Base-by-base conservation (phyloP, 1,140 invertebrate genomes). In the Goniozus legneri region DNA sequence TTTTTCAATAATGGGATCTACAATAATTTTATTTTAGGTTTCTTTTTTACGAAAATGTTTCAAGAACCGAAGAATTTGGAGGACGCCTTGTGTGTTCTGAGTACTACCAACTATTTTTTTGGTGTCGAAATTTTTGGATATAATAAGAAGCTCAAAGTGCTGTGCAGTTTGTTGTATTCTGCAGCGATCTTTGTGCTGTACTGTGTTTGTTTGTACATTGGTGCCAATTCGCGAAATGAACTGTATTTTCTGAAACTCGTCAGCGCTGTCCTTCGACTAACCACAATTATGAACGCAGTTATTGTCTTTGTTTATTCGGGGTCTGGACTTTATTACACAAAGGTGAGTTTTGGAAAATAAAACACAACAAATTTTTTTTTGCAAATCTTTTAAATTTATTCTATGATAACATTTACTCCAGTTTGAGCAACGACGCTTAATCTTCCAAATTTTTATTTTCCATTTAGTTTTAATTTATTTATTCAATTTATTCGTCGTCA, bases 61-160 rank as follows among this genome's bases (percentile, higher is more conserved):
- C 4, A 27, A 27, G 10, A 27, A 27, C 4, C 10, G 24, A 27
- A 27, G 24, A 27, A 10, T 27, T 42, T 16, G 40, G 40, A 41
- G 15, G 30, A 37, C 10, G 40, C 12, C 16, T 42, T 10, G 15
- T 37, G 10, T 19, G 10, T 10, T 47, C 16, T 33, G 7, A 15
- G n/a, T 21, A 19, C 14, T 14, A 16, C 6, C 7, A 47, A 49
- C 35, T 49, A 47, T 46, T 30, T 54, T 8, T 32, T 45, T 2
- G 47, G 52, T 20, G 42, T 44, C 6, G 47, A 47, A 0, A 39
- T 49, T 13, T 42, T 54, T 3, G 38, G 50, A 44, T 47, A 27
- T 49, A 15, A 18, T 42, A 3, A 43, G 38, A 14, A 43, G 22
- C 27, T 7, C 8, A 35, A 30, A 13, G 14, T 20, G 2, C 10